phyloP scores from a whole-genome alignment of 2,113 vertebrate genomes.

The Tiliqua scincoides region DNA sequence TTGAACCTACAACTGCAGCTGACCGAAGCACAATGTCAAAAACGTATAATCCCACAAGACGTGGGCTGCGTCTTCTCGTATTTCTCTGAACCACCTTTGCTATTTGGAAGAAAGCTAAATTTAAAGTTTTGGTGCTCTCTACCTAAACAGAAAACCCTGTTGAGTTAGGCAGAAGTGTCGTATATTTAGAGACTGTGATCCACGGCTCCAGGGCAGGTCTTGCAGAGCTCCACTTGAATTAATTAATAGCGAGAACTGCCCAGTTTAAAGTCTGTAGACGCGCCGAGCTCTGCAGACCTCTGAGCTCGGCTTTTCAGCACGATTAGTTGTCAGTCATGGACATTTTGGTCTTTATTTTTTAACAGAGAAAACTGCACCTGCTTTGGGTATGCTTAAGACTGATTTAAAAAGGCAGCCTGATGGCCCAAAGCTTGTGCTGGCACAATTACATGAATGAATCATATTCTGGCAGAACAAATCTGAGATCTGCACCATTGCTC shows the following conservation, averaged over 20 bases:
- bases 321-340: background rate
- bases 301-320: conserved; percentile 1
- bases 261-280: background rate
- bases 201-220: background rate
- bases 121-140: background rate
- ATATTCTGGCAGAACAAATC: background rate
- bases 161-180: conserved; percentile 2
- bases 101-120: background rate
- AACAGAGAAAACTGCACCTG: background rate
- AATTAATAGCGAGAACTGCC: background rate
- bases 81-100: background rate
- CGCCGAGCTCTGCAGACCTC: background rate
- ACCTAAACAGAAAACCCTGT: background rate
- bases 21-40: background rate
- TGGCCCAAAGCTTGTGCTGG: background rate
- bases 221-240: background rate
- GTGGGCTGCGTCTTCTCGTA: background rate
- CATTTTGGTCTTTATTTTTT: background rate
- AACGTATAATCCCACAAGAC: background rate
- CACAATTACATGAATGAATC: too few relatives aligned
- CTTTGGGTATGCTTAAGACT: background rate
- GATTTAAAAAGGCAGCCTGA: background rate
- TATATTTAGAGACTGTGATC: background rate
- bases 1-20: background rate
- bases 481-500: background rate